Base-by-base conservation (phyloP, 2,888 invertebrate species). In the Caprella mutica region DNA sequence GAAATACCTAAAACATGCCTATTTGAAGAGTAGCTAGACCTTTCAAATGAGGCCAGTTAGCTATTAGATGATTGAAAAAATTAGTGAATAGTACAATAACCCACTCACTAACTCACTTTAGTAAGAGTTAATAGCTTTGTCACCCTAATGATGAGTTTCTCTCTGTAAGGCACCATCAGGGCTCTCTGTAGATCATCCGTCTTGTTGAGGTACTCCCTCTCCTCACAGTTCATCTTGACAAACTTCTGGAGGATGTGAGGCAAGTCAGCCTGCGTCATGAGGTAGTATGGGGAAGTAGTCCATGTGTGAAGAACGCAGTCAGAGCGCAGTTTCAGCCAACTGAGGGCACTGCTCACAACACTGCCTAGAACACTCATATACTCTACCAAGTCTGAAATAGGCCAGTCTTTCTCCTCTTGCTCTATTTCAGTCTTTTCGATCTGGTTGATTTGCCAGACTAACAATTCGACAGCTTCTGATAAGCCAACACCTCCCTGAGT, bases 241-340 rank as follows among this genome's bases (percentile, higher is more conserved):
- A 65, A 29, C 48, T 63, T 55, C 19, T 56, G 55, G n/a, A 61
- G 53, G 33, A 58, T 44, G 29, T 59, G 55, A 12, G 65, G 62
- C 12, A 63, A 44, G 44, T 65, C 65, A 5, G 65, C 62, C 42
- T 63, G 60, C 4, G 60, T 63, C 9, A 65, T 44, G 35, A 65
- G 63, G 48, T 60, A 65, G 52, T 55, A 65, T 5, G 65, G 58
- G 21, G 62, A 58, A 19, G 63, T 65, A 44, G 62, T 60, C 65
- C 65, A 65, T 9, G 60, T 58, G 57, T 58, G 56, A 30, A 65
- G 53, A 1, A 65, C 52, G 46, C 57, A 54, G n/a, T 46, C 38
- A 12, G 60, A 39, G 21, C 58, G 60, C 23, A 58, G 58, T 26
- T 56, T 43, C 24, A 58, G 33, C 58, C 55, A 64, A 29, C 53